Conservation (phyloP, 2,888 invertebrate species). For the Lissocephala sabroskyi region DNA sequence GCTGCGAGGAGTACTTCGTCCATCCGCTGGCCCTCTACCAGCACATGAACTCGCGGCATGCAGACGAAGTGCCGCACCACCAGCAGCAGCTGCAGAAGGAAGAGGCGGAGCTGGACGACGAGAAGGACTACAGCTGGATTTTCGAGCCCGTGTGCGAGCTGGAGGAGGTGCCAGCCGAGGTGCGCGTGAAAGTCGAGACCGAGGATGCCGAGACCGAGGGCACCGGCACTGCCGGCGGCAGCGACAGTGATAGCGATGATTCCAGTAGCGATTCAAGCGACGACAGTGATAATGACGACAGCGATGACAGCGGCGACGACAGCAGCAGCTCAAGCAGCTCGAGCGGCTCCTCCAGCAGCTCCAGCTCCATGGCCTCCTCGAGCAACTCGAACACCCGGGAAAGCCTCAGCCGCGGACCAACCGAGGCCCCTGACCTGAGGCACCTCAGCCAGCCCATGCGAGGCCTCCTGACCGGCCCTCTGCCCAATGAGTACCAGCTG, state of each 20-base stretch:
- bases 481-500: conserved; percentile 44
- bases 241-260: conserved; percentile 14
- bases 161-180: conserved; percentile 41
- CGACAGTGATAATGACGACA: conserved; percentile 28
- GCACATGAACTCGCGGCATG: conserved; percentile 69
- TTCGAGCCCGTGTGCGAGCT: conserved; percentile 71
- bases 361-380: conserved; percentile 13
- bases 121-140: conserved; percentile 68
- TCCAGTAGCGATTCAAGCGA: conserved; percentile 30
- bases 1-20: conserved; percentile 68
- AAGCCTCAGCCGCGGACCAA: conserved; percentile 20
- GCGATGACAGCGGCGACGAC: conserved; percentile 35
- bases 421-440: conserved; percentile 35
- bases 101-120: conserved; percentile 41
- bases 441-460: conserved; percentile 16
- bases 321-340: conserved; percentile 36
- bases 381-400: conserved; percentile 47
- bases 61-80: conserved; percentile 36
- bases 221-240: conserved; percentile 10
- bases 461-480: conserved; percentile 19
- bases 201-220: conserved; percentile 26
- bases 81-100: conserved; percentile 13
- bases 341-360: conserved; percentile 21
- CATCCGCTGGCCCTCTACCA: conserved; percentile 68
- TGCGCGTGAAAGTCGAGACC: conserved; percentile 19